A percentile compares a stretch with the other conserved stretches of the same genome.
Evolutionary conservation across 2,888 invertebrate species (phyloP).

Genomic region (Cephalotes varians): DNA sequence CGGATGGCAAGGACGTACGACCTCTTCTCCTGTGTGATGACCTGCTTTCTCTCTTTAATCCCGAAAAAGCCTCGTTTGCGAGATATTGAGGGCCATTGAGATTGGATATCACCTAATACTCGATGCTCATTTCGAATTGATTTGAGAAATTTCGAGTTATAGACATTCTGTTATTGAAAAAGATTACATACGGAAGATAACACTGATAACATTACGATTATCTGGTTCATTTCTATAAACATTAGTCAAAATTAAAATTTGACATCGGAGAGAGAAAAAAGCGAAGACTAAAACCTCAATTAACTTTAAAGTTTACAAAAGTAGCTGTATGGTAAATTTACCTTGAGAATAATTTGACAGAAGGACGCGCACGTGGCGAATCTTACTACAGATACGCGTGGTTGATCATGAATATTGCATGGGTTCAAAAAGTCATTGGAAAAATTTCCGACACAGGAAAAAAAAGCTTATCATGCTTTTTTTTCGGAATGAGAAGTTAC

Average conservation of each 20-base stretch:
- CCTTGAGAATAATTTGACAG: conserved; percentile 20
- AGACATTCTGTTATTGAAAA: neutral
- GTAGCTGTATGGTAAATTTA: neutral
- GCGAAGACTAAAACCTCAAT: neutral
- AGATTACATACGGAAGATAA: neutral
- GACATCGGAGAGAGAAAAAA: neutral
- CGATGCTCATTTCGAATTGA: neutral
- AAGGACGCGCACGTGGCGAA: conserved; percentile 7
- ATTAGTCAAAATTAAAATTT: neutral
- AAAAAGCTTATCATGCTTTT: conserved; percentile 17
- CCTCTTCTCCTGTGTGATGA: conserved; percentile 45
- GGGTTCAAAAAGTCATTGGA: neutral
- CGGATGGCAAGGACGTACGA: conserved; percentile 35
- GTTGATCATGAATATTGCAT: conserved; percentile 43
- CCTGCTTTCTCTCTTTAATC: conserved; percentile 46
- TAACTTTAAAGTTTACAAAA: neutral
- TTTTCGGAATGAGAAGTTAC: neutral
- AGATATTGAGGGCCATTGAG: conserved; percentile 43
- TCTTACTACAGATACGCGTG: neutral
- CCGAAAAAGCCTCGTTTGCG: conserved; percentile 54
- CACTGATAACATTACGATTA: neutral
- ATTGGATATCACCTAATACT: conserved; percentile 36
- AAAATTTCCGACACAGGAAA: neutral
- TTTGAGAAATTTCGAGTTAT: neutral
- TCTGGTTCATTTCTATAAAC: no score